Evolutionary conservation across 2,888 invertebrate genomes (phyloP).

Genomic region (Harpagoxenus sublaevis): DNA sequence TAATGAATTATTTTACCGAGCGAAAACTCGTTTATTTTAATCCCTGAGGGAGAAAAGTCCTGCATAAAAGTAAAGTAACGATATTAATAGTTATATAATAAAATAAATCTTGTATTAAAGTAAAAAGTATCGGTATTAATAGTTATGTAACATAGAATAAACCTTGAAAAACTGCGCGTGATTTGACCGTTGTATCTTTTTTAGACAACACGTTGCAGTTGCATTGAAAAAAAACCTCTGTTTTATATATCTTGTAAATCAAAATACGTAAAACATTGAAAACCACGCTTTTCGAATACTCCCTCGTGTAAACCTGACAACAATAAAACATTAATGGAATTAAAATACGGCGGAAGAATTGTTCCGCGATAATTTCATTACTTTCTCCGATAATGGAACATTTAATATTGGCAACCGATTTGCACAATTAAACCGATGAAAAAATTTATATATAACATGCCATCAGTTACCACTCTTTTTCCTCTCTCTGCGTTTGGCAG

Average conservation of each 20-base stretch:
- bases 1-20: constrained; percentile 12
- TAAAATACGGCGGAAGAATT: constrained; percentile 26
- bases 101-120: neutral
- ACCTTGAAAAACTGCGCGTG: neutral
- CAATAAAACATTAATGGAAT: neutral
- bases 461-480: constrained; percentile 12
- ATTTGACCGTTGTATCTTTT: neutral
- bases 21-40: neutral
- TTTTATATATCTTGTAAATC: neutral
- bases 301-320: neutral
- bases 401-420: constrained; percentile 24
- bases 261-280: neutral
- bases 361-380: constrained; percentile 16
- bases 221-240: neutral
- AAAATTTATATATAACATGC: constrained; percentile 9
- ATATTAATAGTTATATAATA: neutral
- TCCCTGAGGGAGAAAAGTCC: neutral
- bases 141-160: neutral
- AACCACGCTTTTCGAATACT: neutral
- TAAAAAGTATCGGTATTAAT: neutral
- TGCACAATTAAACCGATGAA: constrained; percentile 39
- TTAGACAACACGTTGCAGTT: neutral
- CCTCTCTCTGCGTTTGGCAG: neutral
- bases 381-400: constrained; percentile 11
- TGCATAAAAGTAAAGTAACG: constrained; percentile 5